These are phyloP conservation scores for Triops cancriformis DNA, from an alignment of 1,140 invertebrate species.

Conservation along the genomic window DNA sequence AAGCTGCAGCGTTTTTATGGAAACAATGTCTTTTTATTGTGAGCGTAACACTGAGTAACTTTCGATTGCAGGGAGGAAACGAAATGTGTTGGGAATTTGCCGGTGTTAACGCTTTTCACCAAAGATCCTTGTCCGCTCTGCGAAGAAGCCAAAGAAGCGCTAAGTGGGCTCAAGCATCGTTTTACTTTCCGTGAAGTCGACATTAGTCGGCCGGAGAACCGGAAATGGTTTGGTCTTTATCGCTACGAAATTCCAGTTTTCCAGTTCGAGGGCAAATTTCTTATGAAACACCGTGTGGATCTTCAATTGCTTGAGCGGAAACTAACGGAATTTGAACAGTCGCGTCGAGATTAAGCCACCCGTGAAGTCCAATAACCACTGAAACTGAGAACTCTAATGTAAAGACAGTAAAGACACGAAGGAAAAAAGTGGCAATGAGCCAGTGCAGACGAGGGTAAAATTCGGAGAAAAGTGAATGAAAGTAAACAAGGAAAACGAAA, in stretches of 20 bases:
- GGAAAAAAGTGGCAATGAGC: too few relatives aligned
- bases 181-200: conserved; percentile 61
- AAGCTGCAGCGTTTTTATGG: background rate
- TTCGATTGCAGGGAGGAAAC: conserved; percentile 15
- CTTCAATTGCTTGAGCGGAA: conserved; percentile 33
- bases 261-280: conserved; percentile 68
- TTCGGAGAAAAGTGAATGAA: too few relatives aligned
- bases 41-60: too few relatives aligned
- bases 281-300: conserved; percentile 73
- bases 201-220: conserved; percentile 61
- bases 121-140: conserved; percentile 72
- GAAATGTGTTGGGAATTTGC: conserved; percentile 31
- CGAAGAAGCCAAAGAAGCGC: conserved; percentile 62
- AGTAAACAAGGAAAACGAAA: too few relatives aligned
- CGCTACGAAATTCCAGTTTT: conserved; percentile 77
- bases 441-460: too few relatives aligned
- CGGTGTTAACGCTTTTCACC: conserved; percentile 65
- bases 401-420: too few relatives aligned
- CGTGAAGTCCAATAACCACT: background rate
- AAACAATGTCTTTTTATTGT: background rate
- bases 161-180: conserved; percentile 49
- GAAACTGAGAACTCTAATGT: background rate
- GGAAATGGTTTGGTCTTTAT: conserved; percentile 63
- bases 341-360: background rate
- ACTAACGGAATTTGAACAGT: conserved; percentile 18